Conservation (phyloP, 2,797 vertebrate species). For the Micropoecilia bifurca region DNA sequence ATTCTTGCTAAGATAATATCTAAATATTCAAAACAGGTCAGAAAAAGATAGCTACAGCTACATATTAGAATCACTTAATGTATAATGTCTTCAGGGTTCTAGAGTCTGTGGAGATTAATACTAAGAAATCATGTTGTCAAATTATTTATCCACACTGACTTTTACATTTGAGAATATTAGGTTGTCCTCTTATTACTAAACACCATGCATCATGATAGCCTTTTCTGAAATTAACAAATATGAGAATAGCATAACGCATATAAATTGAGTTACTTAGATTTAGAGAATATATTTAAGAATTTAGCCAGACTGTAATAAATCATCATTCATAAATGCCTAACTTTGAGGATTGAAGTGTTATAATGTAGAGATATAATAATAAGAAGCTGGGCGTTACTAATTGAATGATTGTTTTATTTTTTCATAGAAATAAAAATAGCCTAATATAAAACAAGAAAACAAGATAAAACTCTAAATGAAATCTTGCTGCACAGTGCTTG, state of each 20-base stretch:
- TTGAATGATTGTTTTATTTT: too few species aligned
- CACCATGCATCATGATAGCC: neutral
- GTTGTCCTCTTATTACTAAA: constrained; percentile 1
- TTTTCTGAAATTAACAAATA: neutral
- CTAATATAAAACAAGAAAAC: too few species aligned
- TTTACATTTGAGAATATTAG: neutral
- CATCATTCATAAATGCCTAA: too few species aligned
- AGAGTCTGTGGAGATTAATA: neutral
- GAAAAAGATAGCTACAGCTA: neutral
- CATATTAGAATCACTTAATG: neutral
- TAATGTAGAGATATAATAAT: too few species aligned
- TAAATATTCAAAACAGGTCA: neutral
- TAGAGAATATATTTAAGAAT: too few species aligned
- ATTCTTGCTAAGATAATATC: neutral
- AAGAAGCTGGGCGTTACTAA: too few species aligned
- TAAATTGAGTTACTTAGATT: neutral
- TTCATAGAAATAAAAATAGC: too few species aligned
- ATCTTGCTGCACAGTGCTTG: neutral
- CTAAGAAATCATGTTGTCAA: constrained; percentile 8
- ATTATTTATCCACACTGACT: constrained; percentile 1
- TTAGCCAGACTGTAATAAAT: too few species aligned
- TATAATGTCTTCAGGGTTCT: neutral
- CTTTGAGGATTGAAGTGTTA: too few species aligned
- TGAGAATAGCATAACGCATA: neutral
- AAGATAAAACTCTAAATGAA: too few species aligned